Base-by-base conservation (phyloP, 2,888 invertebrate species). In the Noctuana brunneofusca region DNA sequence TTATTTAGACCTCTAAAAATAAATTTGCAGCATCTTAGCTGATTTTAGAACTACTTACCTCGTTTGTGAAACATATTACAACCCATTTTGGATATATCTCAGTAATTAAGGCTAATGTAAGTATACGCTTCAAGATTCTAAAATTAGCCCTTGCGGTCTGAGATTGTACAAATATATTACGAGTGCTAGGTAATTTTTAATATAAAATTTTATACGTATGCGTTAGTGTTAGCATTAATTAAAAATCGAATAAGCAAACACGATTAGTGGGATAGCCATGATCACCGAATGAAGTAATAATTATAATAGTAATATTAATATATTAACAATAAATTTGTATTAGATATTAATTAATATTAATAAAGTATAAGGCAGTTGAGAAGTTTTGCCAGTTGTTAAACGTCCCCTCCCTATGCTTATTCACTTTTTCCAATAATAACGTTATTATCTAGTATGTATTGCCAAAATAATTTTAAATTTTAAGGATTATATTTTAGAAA, bases 301-400 rank as follows among this genome's bases (percentile, higher is more conserved):
- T 27, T 35, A n/a, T 35, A n/a, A 12, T 1, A n/a, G 6, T 38
- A 38, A 38, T 38, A 46, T 64, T 78, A 75, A 75, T 75, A 74
- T 75, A 46, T 9, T 68, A 73, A 75, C 32, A 32, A 18, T 53
- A 32, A 32, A 74, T 68, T 73, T 69, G 72, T 74, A 70, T 72
- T 71, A 68, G 67, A 68, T 67, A 71, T 77, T 79, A 72, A 76
- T 78, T 75, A 71, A 68, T 67, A 71, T 77, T 79, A 72, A 76
- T 78, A 75, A 71, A 35, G 70, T 71, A n/a, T n/a, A 75, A 55
- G 68, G 62, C 38, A 35, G 59, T 52, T 66, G 56, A 67, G 22
- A 54, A 55, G 71, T 78, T 73, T 71, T 74, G 78, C 74, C 77
- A 74, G 75, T 76, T 74, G 67, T 73, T 72, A 66, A 70, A 12